Evolutionary conservation across 2,797 vertebrate species (phyloP).

Genomic region (Champsocephalus gunnari): DNA sequence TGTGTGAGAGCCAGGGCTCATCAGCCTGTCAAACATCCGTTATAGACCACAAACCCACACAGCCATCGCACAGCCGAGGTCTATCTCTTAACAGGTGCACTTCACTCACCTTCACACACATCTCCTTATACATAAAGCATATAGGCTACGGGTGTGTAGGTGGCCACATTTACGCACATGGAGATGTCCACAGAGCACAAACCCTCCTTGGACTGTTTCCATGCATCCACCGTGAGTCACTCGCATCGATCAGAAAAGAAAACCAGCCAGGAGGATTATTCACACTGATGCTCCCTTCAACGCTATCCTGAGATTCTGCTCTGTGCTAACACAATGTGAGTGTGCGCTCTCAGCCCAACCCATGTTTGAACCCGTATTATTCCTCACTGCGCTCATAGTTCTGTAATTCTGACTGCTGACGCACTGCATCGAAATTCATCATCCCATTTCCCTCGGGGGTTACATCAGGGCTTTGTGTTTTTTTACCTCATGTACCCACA

Average conservation of each 20-base stretch:
- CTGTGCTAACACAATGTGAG: constrained; percentile 40
- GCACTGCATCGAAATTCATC: constrained; percentile 73
- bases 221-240: constrained; percentile 60
- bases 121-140: constrained; percentile 7
- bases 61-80: constrained; percentile 51
- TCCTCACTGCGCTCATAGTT: constrained; percentile 58
- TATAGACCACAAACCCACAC: constrained; percentile 80
- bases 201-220: constrained; percentile 24
- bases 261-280: constrained; percentile 46
- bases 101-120: constrained; percentile 45
- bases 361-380: constrained; percentile 63
- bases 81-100: constrained; percentile 71
- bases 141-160: constrained; percentile 9
- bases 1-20: constrained; percentile 64
- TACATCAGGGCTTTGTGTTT: constrained; percentile 42
- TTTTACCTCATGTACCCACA: constrained; percentile 34
- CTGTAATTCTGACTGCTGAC: constrained; percentile 75
- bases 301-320: constrained; percentile 27
- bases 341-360: constrained; percentile 53
- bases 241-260: constrained; percentile 69
- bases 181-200: constrained; percentile 43
- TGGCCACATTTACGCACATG: constrained; percentile 38
- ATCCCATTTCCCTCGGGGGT: constrained; percentile 49
- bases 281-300: constrained; percentile 27
- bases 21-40: constrained; percentile 78